Evolutionary conservation across 2,888 invertebrate species (phyloP).

Genomic region (Idaea straminata): DNA sequence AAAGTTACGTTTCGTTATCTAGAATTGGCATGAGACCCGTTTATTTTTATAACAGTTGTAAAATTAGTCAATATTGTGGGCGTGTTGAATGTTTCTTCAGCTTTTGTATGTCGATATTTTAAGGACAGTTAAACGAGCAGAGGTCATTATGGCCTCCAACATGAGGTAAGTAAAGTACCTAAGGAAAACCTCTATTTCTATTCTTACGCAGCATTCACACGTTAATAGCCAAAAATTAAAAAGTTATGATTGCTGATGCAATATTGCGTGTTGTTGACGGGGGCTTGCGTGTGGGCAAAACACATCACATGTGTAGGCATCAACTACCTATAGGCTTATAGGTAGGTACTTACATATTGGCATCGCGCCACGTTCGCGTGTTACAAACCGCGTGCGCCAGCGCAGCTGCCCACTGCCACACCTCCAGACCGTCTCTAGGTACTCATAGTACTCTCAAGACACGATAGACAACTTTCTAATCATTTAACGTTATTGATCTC

Average conservation of each 20-base stretch:
- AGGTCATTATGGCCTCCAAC: background rate
- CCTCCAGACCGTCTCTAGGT: slow-evolving; percentile 42
- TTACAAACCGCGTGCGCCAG: slow-evolving; percentile 40
- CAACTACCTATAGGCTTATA: background rate
- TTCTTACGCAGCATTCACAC: background rate
- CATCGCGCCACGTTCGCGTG: slow-evolving; percentile 33
- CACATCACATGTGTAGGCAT: slow-evolving; percentile 6
- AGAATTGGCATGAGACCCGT: slow-evolving; percentile 8
- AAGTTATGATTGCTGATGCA: slow-evolving; percentile 45
- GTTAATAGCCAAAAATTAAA: slow-evolving; percentile 20
- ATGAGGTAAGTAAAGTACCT: slow-evolving; percentile 9
- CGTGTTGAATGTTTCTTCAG: background rate
- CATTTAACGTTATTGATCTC: slow-evolving; percentile 54
- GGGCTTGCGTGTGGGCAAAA: slow-evolving; percentile 30
- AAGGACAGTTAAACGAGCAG: too few relatives aligned
- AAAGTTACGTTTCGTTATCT: background rate
- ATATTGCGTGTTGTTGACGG: slow-evolving; percentile 23
- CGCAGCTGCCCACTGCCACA: slow-evolving; percentile 42
- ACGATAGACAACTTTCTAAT: slow-evolving; percentile 50
- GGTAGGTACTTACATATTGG: background rate
- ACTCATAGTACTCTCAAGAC: slow-evolving; percentile 27
- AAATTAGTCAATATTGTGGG: background rate
- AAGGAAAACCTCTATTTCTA: background rate
- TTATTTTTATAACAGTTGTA: slow-evolving; percentile 2
- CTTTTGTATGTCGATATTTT: background rate